These are phyloP conservation scores for Acromyrmex charruanus DNA, from an alignment of 1,140 invertebrate genomes.

Conservation along the genomic window DNA sequence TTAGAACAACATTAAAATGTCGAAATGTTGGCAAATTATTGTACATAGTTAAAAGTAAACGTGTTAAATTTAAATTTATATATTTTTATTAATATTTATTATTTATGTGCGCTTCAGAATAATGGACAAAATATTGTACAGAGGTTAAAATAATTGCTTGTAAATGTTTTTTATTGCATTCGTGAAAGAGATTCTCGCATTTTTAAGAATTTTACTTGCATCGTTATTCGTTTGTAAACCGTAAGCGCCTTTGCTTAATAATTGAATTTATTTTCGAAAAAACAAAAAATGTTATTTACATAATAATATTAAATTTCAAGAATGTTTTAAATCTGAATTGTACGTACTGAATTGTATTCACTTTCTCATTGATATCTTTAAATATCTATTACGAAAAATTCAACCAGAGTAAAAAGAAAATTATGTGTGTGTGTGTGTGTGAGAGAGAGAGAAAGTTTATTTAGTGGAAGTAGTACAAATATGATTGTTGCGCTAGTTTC, in stretches of 20 bases:
- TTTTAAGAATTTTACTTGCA: not conserved
- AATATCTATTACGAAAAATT: conserved; percentile 40
- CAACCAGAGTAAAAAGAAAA: not conserved
- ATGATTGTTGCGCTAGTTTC: conserved; percentile 51
- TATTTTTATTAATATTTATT: not conserved
- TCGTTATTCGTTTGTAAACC: conserved; percentile 6
- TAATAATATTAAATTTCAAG: conserved; percentile 4
- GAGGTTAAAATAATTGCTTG: conserved; percentile 5
- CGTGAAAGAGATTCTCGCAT: not conserved
- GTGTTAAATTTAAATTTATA: not conserved
- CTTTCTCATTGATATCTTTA: not conserved
- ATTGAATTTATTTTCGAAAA: conserved; percentile 12
- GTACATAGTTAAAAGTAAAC: not conserved
- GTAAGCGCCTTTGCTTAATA: not conserved
- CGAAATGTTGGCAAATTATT: conserved; percentile 30
- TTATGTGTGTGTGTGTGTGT: not conserved
- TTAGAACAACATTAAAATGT: conserved; percentile 49
- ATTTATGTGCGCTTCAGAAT: not conserved
- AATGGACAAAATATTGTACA: not conserved
- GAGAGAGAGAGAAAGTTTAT: conserved; percentile 7
- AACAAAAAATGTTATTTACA: not conserved
- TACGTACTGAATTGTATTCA: not conserved
- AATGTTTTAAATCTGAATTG: conserved; percentile 26
- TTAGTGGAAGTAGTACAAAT: conserved; percentile 26
- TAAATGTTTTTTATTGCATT: not conserved